phyloP scores from a whole-genome alignment of 2,113 vertebrate species.

The Paratilapia polleni region DNA sequence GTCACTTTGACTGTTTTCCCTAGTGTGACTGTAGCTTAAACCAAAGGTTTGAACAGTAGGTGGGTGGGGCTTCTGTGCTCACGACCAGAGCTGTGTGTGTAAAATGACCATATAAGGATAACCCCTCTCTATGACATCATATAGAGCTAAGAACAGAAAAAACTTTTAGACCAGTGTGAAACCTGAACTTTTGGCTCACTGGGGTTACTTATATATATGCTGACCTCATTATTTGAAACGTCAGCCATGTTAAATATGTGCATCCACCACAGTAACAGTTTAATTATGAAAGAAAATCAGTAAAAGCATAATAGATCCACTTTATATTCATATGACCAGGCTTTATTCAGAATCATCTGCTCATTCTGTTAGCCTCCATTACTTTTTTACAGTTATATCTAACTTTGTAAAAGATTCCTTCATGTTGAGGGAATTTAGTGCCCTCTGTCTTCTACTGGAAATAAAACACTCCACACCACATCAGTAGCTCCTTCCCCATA shows the following conservation, averaged over 20 bases:
- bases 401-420: background rate
- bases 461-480: background rate
- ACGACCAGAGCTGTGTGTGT: accelerated
- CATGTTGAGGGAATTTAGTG: background rate
- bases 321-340: background rate
- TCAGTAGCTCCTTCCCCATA: constrained; percentile 5
- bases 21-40: no score
- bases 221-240: background rate
- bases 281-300: background rate
- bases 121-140: background rate
- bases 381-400: background rate
- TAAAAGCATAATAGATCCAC: background rate
- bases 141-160: background rate
- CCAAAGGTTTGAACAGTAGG: no score
- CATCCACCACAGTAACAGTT: background rate
- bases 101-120: background rate
- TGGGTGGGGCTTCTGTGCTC: background rate
- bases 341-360: background rate
- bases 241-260: background rate
- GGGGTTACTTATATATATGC: no score
- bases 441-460: constrained; percentile 12
- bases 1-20: no score
- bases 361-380: background rate
- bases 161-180: background rate
- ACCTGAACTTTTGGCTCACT: background rate